A percentile compares a stretch with the other conserved stretches of the same genome.
phyloP scores from a whole-genome alignment of 2,888 invertebrate species.

The Stenolophus ochropezus region DNA sequence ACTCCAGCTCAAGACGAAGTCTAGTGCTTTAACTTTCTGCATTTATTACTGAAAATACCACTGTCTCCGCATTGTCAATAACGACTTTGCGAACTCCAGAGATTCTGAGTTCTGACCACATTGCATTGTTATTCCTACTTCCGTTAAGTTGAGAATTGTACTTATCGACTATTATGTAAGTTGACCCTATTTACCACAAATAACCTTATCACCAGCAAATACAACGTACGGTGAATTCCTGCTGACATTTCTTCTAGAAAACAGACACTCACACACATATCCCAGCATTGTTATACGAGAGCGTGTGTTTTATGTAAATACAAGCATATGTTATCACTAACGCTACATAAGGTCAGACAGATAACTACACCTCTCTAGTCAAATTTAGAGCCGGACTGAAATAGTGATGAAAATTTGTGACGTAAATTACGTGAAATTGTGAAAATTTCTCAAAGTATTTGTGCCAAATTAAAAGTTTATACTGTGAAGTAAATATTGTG shows the following conservation, averaged over 20 bases:
- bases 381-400: background rate
- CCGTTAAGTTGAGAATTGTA: no score
- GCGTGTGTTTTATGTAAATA: slow-evolving; percentile 28
- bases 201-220: slow-evolving; percentile 8
- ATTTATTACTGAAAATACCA: no score
- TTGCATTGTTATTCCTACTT: background rate
- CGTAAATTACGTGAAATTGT: background rate
- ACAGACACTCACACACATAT: background rate
- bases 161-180: slow-evolving; percentile 10
- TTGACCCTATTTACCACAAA: slow-evolving; percentile 10
- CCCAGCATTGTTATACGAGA: background rate
- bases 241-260: slow-evolving; percentile 1
- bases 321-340: slow-evolving; percentile 47
- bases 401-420: background rate
- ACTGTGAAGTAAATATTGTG: background rate
- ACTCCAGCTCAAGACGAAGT: no score
- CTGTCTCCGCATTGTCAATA: no score
- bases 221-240: background rate
- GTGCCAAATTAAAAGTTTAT: background rate
- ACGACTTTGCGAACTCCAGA: no score
- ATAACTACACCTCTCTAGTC: slow-evolving; percentile 41
- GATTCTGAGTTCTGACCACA: no score
- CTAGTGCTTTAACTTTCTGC: no score
- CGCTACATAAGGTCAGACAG: slow-evolving; percentile 41
- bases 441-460: background rate